Conservation (phyloP, 2,113 vertebrate genomes). For the Leptodactylus fuscus region DNA sequence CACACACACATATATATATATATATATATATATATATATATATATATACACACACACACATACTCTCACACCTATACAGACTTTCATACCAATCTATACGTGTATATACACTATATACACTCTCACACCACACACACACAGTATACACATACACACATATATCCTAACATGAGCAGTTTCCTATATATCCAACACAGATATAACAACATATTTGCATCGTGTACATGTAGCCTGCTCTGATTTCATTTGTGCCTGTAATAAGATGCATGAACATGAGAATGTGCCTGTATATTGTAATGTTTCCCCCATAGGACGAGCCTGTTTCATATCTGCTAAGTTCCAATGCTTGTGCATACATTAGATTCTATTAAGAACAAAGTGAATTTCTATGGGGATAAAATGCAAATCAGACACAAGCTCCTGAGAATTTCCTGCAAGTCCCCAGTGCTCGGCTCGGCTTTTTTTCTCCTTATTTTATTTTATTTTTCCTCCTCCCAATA, state of each 20-base stretch:
- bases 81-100: background rate
- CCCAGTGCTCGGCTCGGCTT: background rate
- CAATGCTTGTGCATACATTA: constrained; percentile 55
- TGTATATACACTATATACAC: background rate
- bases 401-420: constrained; percentile 41
- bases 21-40: background rate
- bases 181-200: background rate
- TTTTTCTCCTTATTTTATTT: background rate
- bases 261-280: background rate
- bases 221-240: background rate
- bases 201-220: background rate
- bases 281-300: background rate
- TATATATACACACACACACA: background rate
- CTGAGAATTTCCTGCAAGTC: background rate
- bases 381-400: constrained; percentile 35
- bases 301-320: background rate
- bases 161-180: background rate
- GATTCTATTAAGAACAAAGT: constrained; percentile 50
- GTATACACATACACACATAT: too few relatives aligned
- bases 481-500: constrained; percentile 52
- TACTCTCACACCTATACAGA: background rate
- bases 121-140: background rate
- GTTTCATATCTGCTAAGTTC: constrained; percentile 34
- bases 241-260: background rate
- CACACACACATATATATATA: too few relatives aligned